Evolutionary conservation across 2,888 invertebrate species (phyloP).

Genomic region (Deilephila elpenor): DNA sequence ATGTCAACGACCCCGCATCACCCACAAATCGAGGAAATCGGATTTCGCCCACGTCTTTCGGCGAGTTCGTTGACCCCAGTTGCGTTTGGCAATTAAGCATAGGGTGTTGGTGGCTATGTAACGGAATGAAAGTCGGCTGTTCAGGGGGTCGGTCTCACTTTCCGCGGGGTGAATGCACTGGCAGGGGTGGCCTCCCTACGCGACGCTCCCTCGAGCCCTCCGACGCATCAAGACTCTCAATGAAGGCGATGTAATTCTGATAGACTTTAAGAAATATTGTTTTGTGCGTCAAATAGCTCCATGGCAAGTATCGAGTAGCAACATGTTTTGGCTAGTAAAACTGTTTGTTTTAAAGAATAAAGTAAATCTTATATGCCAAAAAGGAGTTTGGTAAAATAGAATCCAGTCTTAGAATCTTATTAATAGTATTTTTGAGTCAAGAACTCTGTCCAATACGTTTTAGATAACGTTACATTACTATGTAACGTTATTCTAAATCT

Average conservation of each 20-base stretch:
- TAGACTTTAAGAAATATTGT: constrained; percentile 40
- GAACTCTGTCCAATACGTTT: too few relatives aligned
- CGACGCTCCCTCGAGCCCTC: constrained; percentile 65
- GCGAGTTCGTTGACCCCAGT: constrained; percentile 71
- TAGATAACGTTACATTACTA: too few relatives aligned
- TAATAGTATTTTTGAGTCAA: too few relatives aligned
- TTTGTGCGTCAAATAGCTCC: neutral
- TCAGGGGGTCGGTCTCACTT: constrained; percentile 76
- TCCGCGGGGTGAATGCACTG: constrained; percentile 83
- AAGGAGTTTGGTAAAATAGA: too few relatives aligned
- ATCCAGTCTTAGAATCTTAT: too few relatives aligned
- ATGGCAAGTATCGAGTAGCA: too few relatives aligned
- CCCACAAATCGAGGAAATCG: constrained; percentile 47
- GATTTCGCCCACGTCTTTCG: constrained; percentile 48
- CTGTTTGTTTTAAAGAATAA: too few relatives aligned
- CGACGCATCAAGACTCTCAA: constrained; percentile 76
- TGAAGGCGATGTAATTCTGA: constrained; percentile 60
- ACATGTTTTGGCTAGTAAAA: too few relatives aligned
- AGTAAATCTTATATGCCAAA: too few relatives aligned
- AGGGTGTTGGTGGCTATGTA: constrained; percentile 68
- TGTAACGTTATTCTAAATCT: too few relatives aligned
- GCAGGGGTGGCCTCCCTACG: constrained; percentile 70
- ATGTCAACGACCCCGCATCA: constrained; percentile 46
- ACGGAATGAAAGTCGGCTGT: constrained; percentile 70
- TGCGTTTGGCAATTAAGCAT: constrained; percentile 78